Evolutionary conservation across 2,797 vertebrate genomes (phyloP).

Genomic region (Zenarchopterus dispar): DNA sequence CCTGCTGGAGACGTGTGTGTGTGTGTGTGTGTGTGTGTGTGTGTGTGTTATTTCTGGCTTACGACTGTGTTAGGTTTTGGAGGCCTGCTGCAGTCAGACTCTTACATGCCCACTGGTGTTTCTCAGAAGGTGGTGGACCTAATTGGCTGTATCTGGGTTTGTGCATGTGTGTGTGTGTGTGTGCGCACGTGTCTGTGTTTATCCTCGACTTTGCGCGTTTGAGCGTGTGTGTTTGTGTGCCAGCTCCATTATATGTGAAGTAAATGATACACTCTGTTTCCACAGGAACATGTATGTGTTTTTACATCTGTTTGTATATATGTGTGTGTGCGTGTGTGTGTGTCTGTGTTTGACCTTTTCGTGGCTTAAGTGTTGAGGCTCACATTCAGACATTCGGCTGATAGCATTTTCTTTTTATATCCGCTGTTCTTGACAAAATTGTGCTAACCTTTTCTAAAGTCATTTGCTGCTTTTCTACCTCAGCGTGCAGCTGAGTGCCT

Average conservation of each 20-base stretch:
- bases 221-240: not conserved
- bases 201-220: too few species aligned
- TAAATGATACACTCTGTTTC: conserved; percentile 14
- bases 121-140: conserved; percentile 77
- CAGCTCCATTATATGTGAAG: conserved; percentile 3
- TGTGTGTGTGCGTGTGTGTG: conserved; percentile 13
- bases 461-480: conserved; percentile 66
- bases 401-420: conserved; percentile 65
- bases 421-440: conserved; percentile 71
- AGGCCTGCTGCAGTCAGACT: conserved; percentile 73
- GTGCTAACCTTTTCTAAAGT: conserved; percentile 79
- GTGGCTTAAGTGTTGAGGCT: conserved; percentile 59
- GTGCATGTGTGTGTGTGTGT: conserved; percentile 26
- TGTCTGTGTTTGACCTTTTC: conserved; percentile 67
- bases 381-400: conserved; percentile 67
- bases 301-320: conserved; percentile 41
- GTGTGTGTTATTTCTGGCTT: conserved; percentile 75
- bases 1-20: conserved; percentile 47
- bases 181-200: not conserved
- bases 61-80: conserved; percentile 78
- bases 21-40: conserved; percentile 48
- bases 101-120: conserved; percentile 80
- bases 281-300: conserved; percentile 25
- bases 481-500: conserved; percentile 46
- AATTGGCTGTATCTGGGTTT: conserved; percentile 74